phyloP scores from a whole-genome alignment of 2,888 invertebrate genomes.

The Callyntrura sp. region DNA sequence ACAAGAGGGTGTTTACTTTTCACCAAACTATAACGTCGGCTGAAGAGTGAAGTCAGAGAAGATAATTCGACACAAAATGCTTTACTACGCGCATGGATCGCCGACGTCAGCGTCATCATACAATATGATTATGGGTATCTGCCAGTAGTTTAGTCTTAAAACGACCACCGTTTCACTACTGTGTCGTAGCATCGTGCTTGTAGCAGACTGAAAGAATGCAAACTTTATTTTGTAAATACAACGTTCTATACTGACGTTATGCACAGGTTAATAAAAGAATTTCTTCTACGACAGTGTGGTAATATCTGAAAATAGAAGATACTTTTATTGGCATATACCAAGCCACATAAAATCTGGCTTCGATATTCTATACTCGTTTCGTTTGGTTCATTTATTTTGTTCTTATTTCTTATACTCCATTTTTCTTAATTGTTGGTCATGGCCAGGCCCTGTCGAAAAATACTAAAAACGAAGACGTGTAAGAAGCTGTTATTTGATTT shows the following conservation, averaged over 20 bases:
- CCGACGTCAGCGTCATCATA: conserved; percentile 15
- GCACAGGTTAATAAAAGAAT: not conserved
- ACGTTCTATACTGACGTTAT: not conserved
- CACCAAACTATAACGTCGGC: not conserved
- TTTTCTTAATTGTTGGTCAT: conserved; percentile 56
- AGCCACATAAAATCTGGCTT: not conserved
- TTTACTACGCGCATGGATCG: conserved; percentile 30
- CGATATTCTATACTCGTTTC: conserved; percentile 18
- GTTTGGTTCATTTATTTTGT: conserved; percentile 25
- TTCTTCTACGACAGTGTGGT: conserved; percentile 2
- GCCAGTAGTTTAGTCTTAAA: not conserved
- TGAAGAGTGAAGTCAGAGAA: not conserved
- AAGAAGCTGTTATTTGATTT: not conserved
- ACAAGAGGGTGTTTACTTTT: conserved; percentile 22
- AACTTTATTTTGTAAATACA: not conserved
- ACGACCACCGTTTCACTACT: not conserved
- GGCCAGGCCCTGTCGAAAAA: conserved; percentile 34
- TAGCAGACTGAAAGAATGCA: conserved; percentile 2
- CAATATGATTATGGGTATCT: not conserved
- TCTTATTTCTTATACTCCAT: conserved; percentile 31
- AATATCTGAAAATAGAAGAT: not conserved
- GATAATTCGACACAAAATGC: conserved; percentile 40
- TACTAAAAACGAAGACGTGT: conserved; percentile 52
- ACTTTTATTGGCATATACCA: not conserved
- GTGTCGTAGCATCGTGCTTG: conserved; percentile 41